Evolutionary conservation across 2,113 vertebrate genomes (phyloP), one percentile per base, ranked within the genome.

Genomic region (Colinus virginianus): DNA sequence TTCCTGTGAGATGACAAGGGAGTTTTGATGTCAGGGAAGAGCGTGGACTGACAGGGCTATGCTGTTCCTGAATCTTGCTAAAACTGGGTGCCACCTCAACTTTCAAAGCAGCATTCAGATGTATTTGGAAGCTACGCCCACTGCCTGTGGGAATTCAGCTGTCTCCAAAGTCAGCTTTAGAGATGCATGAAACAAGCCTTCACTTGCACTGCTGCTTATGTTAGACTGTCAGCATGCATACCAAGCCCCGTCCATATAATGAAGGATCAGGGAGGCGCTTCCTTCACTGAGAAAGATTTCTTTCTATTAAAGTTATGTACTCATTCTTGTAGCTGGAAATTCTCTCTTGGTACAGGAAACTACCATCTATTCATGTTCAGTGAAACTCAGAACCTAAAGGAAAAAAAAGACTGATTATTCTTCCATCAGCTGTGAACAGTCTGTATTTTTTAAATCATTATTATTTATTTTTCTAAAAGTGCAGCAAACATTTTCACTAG

Each of bases 91-190:
- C 23, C 51, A 40, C 30, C 53, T 89, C 53, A 84, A n/a, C 88
- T 94, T 84, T 90, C 74, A 87, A 81, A 92, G 72, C 11, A 38
- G 45, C 7, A 59, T 81, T 84, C 74, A 72, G 67, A 84, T 22
- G 58, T 45, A 42, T 40, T 38, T 75, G 42, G 87, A 88, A 87
- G 76, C 36, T 64, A 64, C 43, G 30, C 64, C 22, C 53, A 84
- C 38, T 36, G 78, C 87, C 94, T 89, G 70, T 84, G 78, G 87
- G 58, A 82, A 69, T 74, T 59, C 6, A 72, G 53, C 55, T 87
- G 45, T 23, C 78, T 84, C 40, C 62, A 59, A 92, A 85, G 62
- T 3, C 22, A 32, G 20, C 38, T 84, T 79, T 32, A 62, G 49
- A 19, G 58, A 68, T 36, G 15, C n/a, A 48, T 56, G 63, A 82